phyloP scores from a whole-genome alignment of 2,113 vertebrate genomes.

The Rattus rattus region DNA sequence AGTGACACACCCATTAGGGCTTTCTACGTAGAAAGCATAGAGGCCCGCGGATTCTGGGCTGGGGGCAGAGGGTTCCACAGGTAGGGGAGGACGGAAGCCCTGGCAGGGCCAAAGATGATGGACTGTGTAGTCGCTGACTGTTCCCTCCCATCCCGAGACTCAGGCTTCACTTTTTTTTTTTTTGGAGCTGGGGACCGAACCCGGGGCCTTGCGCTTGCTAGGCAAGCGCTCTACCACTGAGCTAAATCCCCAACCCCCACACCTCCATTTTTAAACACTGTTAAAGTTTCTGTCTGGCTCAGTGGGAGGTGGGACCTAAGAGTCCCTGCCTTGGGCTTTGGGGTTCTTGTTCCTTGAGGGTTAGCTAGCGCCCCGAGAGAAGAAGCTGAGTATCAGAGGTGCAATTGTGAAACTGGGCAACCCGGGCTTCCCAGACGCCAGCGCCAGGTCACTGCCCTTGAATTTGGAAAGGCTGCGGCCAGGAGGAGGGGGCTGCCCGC shows the following conservation, averaged over 20 bases:
- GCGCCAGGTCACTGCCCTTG: background rate
- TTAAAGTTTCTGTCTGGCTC: background rate
- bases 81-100: background rate
- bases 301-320: background rate
- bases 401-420: background rate
- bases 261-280: background rate
- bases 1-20: background rate
- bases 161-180: background rate
- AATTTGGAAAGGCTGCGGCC: background rate
- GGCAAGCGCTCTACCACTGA: no score
- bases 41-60: background rate
- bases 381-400: background rate
- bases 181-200: no score
- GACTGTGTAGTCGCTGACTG: no score
- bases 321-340: background rate
- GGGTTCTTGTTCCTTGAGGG: background rate
- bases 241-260: no score
- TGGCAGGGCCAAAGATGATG: background rate
- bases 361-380: background rate
- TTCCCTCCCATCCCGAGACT: background rate
- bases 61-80: background rate
- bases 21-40: background rate
- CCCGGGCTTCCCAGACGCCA: background rate
- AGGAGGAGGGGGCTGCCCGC: background rate
- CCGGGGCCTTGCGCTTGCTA: no score